These are phyloP conservation scores for Enteromius afrohamiltoni DNA, from an alignment of 2,797 vertebrate species.

Conservation along the genomic window DNA sequence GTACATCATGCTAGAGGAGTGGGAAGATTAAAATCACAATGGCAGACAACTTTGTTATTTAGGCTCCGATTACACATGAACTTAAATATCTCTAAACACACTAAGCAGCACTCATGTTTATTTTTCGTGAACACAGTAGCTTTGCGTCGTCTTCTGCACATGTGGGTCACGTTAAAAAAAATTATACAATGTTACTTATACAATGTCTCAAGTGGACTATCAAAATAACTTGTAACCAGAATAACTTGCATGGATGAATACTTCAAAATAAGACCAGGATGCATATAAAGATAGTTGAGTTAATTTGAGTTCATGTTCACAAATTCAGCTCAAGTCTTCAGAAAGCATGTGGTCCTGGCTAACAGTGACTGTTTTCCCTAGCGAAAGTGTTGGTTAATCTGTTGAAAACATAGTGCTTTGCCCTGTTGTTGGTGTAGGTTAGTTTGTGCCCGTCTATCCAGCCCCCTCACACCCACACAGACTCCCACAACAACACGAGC, in stretches of 20 bases:
- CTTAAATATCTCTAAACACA: too few species aligned
- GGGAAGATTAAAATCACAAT: too few species aligned
- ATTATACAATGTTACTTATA: not conserved
- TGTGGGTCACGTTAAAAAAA: too few species aligned
- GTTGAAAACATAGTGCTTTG: conserved; percentile 16
- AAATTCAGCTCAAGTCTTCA: not conserved
- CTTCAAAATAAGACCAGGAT: not conserved
- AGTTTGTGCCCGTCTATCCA: conserved; percentile 29
- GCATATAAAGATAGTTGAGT: not conserved
- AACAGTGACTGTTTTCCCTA: not conserved
- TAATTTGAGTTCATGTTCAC: not conserved
- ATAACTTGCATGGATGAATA: not conserved
- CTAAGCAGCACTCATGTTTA: too few species aligned
- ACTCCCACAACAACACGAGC: conserved; percentile 42
- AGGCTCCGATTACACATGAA: too few species aligned
- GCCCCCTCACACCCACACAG: conserved; percentile 47
- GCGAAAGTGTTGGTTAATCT: conserved; percentile 6
- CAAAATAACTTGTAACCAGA: not conserved
- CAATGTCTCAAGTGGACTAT: not conserved
- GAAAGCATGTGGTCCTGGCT: not conserved
- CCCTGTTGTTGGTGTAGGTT: conserved; percentile 40
- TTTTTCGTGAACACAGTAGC: too few species aligned
- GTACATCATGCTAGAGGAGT: too few species aligned
- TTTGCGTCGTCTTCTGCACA: too few species aligned
- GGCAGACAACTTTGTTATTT: too few species aligned